Conservation (phyloP, 2,797 vertebrate species). For the Spinus olivaceus region DNA sequence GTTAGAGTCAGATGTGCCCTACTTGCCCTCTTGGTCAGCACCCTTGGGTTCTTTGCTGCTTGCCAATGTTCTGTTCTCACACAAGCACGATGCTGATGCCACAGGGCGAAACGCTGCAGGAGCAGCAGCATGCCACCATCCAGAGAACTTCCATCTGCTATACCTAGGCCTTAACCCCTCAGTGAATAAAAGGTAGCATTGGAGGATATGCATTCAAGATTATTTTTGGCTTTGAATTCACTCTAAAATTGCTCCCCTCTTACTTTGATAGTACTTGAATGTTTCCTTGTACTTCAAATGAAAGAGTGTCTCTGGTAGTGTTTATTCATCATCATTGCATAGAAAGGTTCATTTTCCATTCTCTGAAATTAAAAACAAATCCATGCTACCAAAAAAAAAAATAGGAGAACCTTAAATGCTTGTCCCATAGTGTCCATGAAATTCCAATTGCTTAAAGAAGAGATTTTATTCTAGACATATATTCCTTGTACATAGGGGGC, state of each 20-base stretch:
- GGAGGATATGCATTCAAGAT: neutral
- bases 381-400: neutral
- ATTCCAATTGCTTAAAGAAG: neutral
- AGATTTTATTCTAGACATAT: neutral
- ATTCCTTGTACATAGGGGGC: neutral
- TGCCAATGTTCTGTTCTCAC: neutral
- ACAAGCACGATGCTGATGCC: neutral
- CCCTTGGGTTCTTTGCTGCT: neutral
- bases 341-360: neutral
- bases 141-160: neutral
- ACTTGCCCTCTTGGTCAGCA: neutral
- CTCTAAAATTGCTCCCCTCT: neutral
- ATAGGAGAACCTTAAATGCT: neutral
- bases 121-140: neutral
- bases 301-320: neutral
- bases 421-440: neutral
- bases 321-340: neutral
- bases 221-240: neutral
- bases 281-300: neutral
- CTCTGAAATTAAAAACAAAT: neutral
- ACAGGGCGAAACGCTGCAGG: neutral
- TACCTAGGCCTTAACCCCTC: neutral
- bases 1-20: neutral
- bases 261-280: neutral
- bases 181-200: neutral